Evolutionary conservation across 2,113 vertebrate genomes (phyloP), one percentile per base, ranked within the genome.

Genomic region (Rhineura floridana): DNA sequence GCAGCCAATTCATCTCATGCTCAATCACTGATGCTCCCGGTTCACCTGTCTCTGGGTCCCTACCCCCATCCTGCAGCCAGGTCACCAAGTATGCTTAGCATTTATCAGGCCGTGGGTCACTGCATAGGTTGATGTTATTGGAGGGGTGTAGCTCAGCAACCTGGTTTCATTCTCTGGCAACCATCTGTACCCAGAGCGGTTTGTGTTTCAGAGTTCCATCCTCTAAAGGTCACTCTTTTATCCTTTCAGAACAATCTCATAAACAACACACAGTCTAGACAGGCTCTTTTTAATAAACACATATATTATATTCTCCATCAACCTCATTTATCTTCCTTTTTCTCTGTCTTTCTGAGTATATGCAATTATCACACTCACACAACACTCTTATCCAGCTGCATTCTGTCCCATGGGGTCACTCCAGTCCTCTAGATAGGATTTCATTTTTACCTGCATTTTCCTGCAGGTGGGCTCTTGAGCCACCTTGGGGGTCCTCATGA

Each of bases 251-350:
- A 39, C 23, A 39, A 11, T 25, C 80, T 63, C 25, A 33, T 33
- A 83, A 83, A 83, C 62, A 83, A 83, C 67, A 11, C 59, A 82
- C 42, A 67, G 81, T 50, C 81, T 83, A 69, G 81, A 83, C 65
- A 70, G 9, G 7, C 78, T 59, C n/a, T 80, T 59, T 25, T 65
- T 25, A 83, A 70, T 50, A 48, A 83, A 83, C 65, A 83, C 30
- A n/a, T 69, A 69, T 83, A 80, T 80, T 52, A 33, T 79, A 83
- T 83, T 83, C 63, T 48, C 44, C 3, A 4, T n/a, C 44, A 6
- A 33, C 28, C 28, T 12, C 28, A 4, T 67, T 83, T 83, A 42
- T 50, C 17, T 9, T 50, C 4, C 33, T 23, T 9, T 83, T 83
- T 70, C 46, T 83, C 30, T n/a, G 30, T 70, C 42, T n/a, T 1